Evolutionary conservation across 2,113 vertebrate genomes (phyloP), one percentile per base, ranked within the genome.

Genomic region (Sebastes schlegelii): DNA sequence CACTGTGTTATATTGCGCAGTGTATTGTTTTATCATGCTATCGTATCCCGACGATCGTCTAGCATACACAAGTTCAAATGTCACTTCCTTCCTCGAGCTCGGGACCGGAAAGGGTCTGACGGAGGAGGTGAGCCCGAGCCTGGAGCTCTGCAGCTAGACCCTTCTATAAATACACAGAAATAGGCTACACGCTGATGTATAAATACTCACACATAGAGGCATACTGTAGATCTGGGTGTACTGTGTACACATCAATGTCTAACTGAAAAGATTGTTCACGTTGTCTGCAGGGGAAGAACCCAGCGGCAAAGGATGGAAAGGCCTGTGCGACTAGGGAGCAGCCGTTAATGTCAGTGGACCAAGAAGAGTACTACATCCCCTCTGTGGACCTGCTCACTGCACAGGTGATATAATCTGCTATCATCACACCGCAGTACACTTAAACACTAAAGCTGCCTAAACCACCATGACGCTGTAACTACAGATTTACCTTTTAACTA

Each of bases 311-410:
- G 80, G 91, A 93, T 42, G 93, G 87, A 16, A 93, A 92, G 54
- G 65, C 74, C 8, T 88, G 82, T 14, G 23, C 86, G 14, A 55
- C 92, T 10, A 58, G 78, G 14, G 93, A 93, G 34, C 93, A 88
- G 23, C 80, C 90, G 49, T 83, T 92, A 16, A 64, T 93, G 82
- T 94, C 94, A 0, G 91, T 94, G 69, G 91, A 96, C 84, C 96
- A 94, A 2, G 96, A 97, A 7, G 94, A 97, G 58, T 97, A 97
- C 79, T 99, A 96, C 88, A 98, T 99, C 84, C 98, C 98, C 7
- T 98, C 97, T 14, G 97, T 99, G 2, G 97, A 99, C 93, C 97
- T 99, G 57, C 96, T 99, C 23, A 99, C 98, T 5, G 98, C 98
- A 9, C 98, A 99, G 97, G 98, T 99, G 82, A 64, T 1, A 7